Percentiles rank a stretch among this genome's conserved stretches.
phyloP scores from a whole-genome alignment of 2,888 invertebrate genomes.

The Frankliniella fusca region DNA sequence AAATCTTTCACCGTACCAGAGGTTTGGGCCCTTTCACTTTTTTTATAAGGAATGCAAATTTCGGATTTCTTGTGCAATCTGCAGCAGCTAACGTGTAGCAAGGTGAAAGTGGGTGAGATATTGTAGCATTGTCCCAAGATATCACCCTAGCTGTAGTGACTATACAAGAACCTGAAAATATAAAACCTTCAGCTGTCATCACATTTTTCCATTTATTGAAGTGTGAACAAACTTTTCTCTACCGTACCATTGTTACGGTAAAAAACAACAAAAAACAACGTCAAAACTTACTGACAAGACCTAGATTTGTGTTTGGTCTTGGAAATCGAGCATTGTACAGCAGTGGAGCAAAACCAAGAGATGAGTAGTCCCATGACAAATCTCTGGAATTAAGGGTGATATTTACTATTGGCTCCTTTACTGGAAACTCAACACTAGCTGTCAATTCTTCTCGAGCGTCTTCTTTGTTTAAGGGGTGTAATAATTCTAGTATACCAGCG shows the following conservation, averaged over 20 bases:
- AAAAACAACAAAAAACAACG: neutral
- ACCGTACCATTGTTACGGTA: no score
- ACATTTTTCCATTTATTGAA: no score
- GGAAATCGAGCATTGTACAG: constrained; percentile 34
- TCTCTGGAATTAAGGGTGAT: constrained; percentile 3
- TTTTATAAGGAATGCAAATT: constrained; percentile 42
- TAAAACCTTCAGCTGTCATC: neutral
- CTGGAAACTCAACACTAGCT: neutral
- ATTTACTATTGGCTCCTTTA: neutral
- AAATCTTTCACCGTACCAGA: constrained; percentile 37
- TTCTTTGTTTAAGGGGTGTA: constrained; percentile 1
- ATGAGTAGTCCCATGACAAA: constrained; percentile 12
- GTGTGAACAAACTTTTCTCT: no score
- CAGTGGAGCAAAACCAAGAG: constrained; percentile 32
- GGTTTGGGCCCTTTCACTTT: constrained; percentile 36
- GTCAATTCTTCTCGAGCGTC: neutral
- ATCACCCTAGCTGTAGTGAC: constrained; percentile 40
- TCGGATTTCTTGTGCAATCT: constrained; percentile 41
- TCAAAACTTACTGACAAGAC: constrained; percentile 30
- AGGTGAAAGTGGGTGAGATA: constrained; percentile 35
- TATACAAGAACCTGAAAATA: constrained; percentile 41
- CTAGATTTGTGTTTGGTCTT: constrained; percentile 30
- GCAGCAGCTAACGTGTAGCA: constrained; percentile 42
- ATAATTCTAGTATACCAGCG: neutral
- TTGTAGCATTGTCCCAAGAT: constrained; percentile 42